phyloP scores from a whole-genome alignment of 2,888 invertebrate genomes.

The Platycnemis pennipes region DNA sequence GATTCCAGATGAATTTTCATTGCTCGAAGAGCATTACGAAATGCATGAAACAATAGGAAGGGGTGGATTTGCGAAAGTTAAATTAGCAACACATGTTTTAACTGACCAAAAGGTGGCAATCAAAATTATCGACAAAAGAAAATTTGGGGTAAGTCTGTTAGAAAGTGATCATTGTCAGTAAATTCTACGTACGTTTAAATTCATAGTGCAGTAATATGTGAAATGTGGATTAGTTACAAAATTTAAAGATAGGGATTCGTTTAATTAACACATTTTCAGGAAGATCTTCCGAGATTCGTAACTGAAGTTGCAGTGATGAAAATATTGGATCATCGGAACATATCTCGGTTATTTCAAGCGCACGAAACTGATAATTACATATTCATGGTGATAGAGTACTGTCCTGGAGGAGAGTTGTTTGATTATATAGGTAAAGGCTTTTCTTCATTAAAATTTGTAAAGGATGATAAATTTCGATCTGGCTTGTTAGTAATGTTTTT shows the following conservation, averaged over 20 bases:
- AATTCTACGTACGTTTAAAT: neutral
- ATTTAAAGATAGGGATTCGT: neutral
- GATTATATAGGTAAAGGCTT: conserved; percentile 85
- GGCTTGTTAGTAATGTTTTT: neutral
- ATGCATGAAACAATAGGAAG: conserved; percentile 86
- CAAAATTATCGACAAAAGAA: conserved; percentile 89
- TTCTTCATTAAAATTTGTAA: conserved; percentile 11
- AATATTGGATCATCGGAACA: conserved; percentile 85
- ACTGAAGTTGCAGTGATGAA: conserved; percentile 88
- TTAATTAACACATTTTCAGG: conserved; percentile 78
- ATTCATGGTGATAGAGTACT: conserved; percentile 91
- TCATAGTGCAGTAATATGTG: neutral
- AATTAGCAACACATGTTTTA: conserved; percentile 87
- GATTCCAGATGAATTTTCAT: conserved; percentile 38
- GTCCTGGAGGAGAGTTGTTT: conserved; percentile 91
- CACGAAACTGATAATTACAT: conserved; percentile 88
- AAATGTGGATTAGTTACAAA: neutral
- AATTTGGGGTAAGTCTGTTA: conserved; percentile 82
- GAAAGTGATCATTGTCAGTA: neutral
- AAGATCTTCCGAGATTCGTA: conserved; percentile 86
- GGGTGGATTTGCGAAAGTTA: conserved; percentile 92
- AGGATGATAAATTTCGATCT: neutral
- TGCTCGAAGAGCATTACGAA: conserved; percentile 84
- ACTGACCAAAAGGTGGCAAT: conserved; percentile 91
- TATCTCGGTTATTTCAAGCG: conserved; percentile 89